These are phyloP conservation scores for Goniozus legneri DNA, from an alignment of 1,140 invertebrate genomes.

Conservation along the genomic window DNA sequence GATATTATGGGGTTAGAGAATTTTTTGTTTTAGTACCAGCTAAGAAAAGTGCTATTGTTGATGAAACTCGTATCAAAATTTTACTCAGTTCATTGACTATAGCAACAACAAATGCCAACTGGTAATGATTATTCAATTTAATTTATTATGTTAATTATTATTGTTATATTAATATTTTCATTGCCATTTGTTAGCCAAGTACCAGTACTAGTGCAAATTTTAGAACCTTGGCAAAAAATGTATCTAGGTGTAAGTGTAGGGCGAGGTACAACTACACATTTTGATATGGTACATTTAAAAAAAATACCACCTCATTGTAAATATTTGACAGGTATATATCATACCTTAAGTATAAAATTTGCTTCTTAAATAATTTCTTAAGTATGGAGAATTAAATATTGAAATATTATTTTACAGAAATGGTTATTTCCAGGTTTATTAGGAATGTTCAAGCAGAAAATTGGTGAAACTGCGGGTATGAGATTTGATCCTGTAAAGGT, in stretches of 20 bases:
- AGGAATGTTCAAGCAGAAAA: constrained; percentile 76
- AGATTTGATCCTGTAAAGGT: constrained; percentile 66
- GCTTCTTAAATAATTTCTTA: neutral
- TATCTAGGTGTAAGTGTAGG: constrained; percentile 77
- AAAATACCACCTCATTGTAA: constrained; percentile 76
- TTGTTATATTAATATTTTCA: constrained; percentile 12
- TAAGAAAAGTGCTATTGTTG: constrained; percentile 59
- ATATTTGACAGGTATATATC: constrained; percentile 66
- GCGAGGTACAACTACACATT: constrained; percentile 70
- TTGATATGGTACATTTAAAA: constrained; percentile 86
- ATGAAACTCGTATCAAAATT: constrained; percentile 79
- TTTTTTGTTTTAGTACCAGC: constrained; percentile 75
- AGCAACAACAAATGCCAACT: constrained; percentile 77
- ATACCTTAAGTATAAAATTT: neutral
- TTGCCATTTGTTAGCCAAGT: constrained; percentile 61
- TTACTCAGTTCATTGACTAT: constrained; percentile 81
- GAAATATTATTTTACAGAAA: constrained; percentile 1
- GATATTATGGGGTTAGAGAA: constrained; percentile 79
- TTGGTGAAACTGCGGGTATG: constrained; percentile 57
- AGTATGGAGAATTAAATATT: constrained; percentile 4
- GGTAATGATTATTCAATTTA: constrained; percentile 47
- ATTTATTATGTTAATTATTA: neutral
- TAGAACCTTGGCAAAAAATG: constrained; percentile 76
- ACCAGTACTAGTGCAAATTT: constrained; percentile 84
- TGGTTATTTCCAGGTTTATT: constrained; percentile 60